These are phyloP conservation scores for Noctuana brunneofusca DNA, from an alignment of 2,888 invertebrate genomes.

Conservation along the genomic window DNA sequence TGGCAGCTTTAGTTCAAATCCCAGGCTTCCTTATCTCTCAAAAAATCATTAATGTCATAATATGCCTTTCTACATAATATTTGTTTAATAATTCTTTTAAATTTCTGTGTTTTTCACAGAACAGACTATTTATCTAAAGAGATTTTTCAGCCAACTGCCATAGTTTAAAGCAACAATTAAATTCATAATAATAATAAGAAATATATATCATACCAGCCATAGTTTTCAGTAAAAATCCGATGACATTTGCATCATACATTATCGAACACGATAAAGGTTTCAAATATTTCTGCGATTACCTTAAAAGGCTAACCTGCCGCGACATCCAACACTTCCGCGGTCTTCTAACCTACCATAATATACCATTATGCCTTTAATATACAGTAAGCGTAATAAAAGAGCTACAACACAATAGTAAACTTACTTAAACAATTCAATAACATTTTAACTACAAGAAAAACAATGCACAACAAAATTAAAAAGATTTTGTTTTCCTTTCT, in stretches of 20 bases:
- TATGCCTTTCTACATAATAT: too few relatives aligned
- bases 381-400: slow-evolving; percentile 12
- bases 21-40: too few relatives aligned
- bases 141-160: neutral
- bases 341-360: slow-evolving; percentile 11
- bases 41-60: too few relatives aligned
- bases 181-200: too few relatives aligned
- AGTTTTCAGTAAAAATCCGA: neutral
- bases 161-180: neutral
- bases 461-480: too few relatives aligned
- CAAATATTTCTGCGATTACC: slow-evolving; percentile 27
- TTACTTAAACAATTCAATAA: neutral
- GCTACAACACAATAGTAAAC: neutral
- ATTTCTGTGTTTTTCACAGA: too few relatives aligned
- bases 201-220: neutral
- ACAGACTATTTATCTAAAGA: too few relatives aligned
- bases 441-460: neutral
- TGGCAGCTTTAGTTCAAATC: too few relatives aligned
- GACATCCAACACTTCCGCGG: slow-evolving; percentile 15
- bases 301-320: slow-evolving; percentile 10
- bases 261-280: slow-evolving; percentile 13
- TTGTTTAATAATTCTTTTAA: too few relatives aligned
- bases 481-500: too few relatives aligned
- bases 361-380: too few relatives aligned
- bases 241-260: slow-evolving; percentile 16